Evolutionary conservation across 2,888 invertebrate genomes (phyloP).

Genomic region (Amphipoea oculea): DNA sequence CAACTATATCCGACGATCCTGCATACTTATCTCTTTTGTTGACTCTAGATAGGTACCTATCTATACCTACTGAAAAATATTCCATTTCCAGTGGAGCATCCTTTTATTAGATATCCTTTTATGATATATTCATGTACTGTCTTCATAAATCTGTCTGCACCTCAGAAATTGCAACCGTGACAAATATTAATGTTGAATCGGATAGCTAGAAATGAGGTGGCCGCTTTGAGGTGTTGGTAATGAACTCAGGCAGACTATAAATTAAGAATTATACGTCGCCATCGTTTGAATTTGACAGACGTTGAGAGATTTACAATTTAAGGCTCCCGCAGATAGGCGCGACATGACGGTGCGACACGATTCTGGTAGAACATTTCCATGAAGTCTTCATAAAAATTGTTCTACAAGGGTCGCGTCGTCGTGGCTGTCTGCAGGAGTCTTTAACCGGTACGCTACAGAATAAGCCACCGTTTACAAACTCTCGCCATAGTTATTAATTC

Average conservation of each 20-base stretch:
- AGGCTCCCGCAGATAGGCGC: not conserved
- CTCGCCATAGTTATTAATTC: conserved; percentile 28
- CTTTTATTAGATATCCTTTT: not conserved
- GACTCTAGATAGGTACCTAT: not conserved
- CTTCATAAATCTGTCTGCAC: not conserved
- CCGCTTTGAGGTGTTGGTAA: conserved; percentile 28
- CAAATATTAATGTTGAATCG: conserved; percentile 14
- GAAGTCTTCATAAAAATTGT: not conserved
- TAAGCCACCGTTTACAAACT: conserved; percentile 15
- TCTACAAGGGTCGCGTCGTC: not conserved
- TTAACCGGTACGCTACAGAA: not conserved
- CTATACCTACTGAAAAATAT: not conserved
- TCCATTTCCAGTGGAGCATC: too few species aligned
- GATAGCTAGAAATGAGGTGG: conserved; percentile 23
- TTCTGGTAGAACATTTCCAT: not conserved
- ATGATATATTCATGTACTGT: not conserved
- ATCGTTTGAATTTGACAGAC: conserved; percentile 39
- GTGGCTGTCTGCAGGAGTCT: not conserved
- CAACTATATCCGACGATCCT: too few species aligned
- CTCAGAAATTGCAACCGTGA: not conserved
- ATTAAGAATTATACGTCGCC: conserved; percentile 55
- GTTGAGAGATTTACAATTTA: conserved; percentile 50
- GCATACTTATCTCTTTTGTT: too few species aligned
- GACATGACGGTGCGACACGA: not conserved
- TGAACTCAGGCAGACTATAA: conserved; percentile 52